Base-by-base conservation (phyloP, 2,113 vertebrate genomes). In the Calyptomena viridis region DNA sequence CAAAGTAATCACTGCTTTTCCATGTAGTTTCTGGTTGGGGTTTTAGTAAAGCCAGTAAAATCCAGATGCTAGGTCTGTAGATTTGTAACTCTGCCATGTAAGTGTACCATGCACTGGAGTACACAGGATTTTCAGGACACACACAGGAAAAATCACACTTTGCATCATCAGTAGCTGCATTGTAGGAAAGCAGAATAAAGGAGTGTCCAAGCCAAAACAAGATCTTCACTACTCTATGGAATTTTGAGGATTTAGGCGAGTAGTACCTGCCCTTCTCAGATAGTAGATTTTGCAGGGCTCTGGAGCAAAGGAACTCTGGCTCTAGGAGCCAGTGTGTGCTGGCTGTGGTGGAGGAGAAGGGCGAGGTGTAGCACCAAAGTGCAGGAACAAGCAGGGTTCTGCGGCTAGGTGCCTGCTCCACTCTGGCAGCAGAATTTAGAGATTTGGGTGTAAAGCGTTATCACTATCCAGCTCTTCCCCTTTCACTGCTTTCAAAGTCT, bases 41-140 rank as follows among this genome's bases (percentile, higher is more conserved):
- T 84, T 81, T 94, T 7, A 14, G 24, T 46, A 71, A 93, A 84
- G 42, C 44, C 68, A 60, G 35, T 35, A 84, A 44, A 84, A 90
- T 44, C 8, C 2, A 8, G n/a, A 21, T 24, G 35, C 37, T 67
- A 39, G 47, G 81, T 53, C 25, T 24, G 33, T 33, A 84, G 40
- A 73, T 73, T 8, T 80, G 62, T 59, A 69, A 42, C 14, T 89
- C 67, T 83, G 50, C 59, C n/a, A 28, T 39, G 46, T 16, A 89
- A 24, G 15, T 33, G 23, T 42, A 37, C 40, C 47, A 59, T 24
- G 49, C 50, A 42, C 5, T 3, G 5, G 46, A 92, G 33, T 27
- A 62, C 14, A 30, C 1, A 17, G 39, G 24, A 60, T 13, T 67
- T 92, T 55, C 35, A 75, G 58, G n/a, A 67, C 6, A 40, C 18